These are phyloP conservation scores for Bactericera cockerelli DNA, from an alignment of 1,140 invertebrate species.

Conservation along the genomic window DNA sequence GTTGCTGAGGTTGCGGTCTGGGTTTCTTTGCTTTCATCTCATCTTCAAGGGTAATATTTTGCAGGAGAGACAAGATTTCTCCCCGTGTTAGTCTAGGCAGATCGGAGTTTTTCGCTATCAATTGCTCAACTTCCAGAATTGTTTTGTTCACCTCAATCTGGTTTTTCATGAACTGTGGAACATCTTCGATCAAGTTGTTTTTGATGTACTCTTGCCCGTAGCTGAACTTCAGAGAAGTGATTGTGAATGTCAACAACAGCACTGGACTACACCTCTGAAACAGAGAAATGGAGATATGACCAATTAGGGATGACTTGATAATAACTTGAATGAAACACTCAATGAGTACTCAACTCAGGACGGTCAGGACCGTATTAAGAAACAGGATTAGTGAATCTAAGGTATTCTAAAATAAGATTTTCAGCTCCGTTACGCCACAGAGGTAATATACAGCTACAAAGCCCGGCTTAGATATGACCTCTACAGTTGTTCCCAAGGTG, in stretches of 20 bases:
- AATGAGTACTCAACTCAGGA: too few relatives aligned
- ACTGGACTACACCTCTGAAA: background rate
- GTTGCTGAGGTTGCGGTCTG: background rate
- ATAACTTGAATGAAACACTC: too few relatives aligned
- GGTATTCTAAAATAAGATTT: too few relatives aligned
- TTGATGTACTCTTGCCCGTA: background rate
- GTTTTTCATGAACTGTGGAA: slow-evolving; percentile 8
- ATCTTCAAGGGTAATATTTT: slow-evolving; percentile 32
- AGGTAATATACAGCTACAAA: too few relatives aligned
- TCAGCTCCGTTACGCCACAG: too few relatives aligned
- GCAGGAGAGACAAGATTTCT: slow-evolving; percentile 40
- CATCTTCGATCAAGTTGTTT: background rate
- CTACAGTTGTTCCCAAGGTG: too few relatives aligned
- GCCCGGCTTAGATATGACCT: too few relatives aligned
- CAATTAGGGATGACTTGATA: too few relatives aligned
- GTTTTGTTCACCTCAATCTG: slow-evolving; percentile 27
- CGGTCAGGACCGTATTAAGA: too few relatives aligned
- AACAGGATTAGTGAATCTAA: too few relatives aligned
- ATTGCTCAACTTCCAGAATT: slow-evolving; percentile 40
- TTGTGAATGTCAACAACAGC: background rate
- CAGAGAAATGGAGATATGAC: background rate
- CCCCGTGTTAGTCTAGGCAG: slow-evolving; percentile 37
- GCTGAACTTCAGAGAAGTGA: background rate
- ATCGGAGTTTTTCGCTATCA: slow-evolving; percentile 35
- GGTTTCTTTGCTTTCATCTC: background rate